phyloP scores from a whole-genome alignment of 2,888 invertebrate species.

The Thereva nobilitata region DNA sequence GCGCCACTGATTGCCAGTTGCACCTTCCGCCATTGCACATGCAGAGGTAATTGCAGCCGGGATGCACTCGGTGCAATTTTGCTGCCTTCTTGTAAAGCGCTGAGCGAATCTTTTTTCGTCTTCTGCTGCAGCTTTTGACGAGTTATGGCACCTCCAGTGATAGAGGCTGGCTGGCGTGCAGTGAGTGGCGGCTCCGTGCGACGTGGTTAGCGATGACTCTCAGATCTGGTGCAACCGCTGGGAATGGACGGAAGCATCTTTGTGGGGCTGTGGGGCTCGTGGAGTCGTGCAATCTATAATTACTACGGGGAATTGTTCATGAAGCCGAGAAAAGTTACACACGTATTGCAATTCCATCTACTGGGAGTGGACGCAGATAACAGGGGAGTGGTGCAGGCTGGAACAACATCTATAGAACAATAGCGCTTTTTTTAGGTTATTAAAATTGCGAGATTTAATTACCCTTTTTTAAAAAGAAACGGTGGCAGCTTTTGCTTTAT shows the following conservation, averaged over 20 bases:
- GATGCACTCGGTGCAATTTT: slow-evolving; percentile 24
- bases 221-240: slow-evolving; percentile 5
- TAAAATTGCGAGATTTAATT: too few species aligned
- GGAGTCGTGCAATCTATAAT: slow-evolving; percentile 9
- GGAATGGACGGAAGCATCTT: slow-evolving; percentile 21
- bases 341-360: neutral
- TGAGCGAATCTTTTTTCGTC: neutral
- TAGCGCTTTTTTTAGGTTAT: too few species aligned
- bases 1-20: slow-evolving; percentile 25
- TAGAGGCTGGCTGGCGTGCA: neutral
- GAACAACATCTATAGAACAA: too few species aligned
- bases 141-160: slow-evolving; percentile 28
- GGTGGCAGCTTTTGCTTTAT: too few species aligned
- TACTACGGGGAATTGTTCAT: neutral
- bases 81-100: slow-evolving; percentile 8
- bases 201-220: slow-evolving; percentile 6
- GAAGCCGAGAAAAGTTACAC: slow-evolving; percentile 26
- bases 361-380: too few species aligned
- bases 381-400: too few species aligned
- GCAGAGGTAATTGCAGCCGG: slow-evolving; percentile 16
- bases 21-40: slow-evolving; percentile 30
- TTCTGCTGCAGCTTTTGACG: slow-evolving; percentile 27
- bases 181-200: slow-evolving; percentile 2
- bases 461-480: too few species aligned
- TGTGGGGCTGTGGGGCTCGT: neutral